A percentile compares a stretch with the other conserved stretches of the same genome.
phyloP scores from a whole-genome alignment of 2,888 invertebrate species.

The Stomorhina lunata region DNA sequence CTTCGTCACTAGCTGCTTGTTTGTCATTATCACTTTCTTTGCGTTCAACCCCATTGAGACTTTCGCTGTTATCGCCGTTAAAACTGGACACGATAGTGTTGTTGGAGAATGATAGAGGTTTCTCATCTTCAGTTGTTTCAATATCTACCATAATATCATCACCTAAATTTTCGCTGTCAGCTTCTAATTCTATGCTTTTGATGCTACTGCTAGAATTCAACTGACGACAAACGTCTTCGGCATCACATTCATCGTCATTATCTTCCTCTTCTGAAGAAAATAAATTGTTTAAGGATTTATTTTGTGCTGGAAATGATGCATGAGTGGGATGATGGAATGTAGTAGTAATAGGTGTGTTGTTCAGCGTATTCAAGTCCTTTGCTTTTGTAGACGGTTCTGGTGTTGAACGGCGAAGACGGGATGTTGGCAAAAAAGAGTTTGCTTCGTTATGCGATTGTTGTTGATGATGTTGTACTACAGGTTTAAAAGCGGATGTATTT shows the following conservation, averaged over 20 bases:
- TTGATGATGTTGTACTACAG: slow-evolving; percentile 67
- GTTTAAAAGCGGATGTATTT: slow-evolving; percentile 73
- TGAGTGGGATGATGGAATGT: not conserved
- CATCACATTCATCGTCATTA: not conserved
- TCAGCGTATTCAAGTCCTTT: not conserved
- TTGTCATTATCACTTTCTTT: not conserved
- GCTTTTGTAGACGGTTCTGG: not conserved
- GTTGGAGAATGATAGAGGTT: slow-evolving; percentile 5
- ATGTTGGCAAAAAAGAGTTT: not conserved
- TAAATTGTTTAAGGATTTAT: not conserved
- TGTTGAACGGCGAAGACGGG: slow-evolving; percentile 36
- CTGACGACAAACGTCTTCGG: not conserved
- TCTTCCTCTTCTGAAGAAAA: slow-evolving; percentile 28
- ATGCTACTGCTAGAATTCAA: not conserved
- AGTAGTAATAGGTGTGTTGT: not conserved
- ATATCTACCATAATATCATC: slow-evolving; percentile 89
- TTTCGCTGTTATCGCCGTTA: not conserved
- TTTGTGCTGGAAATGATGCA: not conserved
- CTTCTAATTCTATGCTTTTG: not conserved
- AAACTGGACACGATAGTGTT: slow-evolving; percentile 8
- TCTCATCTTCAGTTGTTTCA: slow-evolving; percentile 90
- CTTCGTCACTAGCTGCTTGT: slow-evolving; percentile 41
- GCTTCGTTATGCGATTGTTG: slow-evolving; percentile 51
- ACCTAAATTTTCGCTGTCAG: slow-evolving; percentile 62
- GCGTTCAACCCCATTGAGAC: not conserved